Percentiles rank a stretch among this genome's conserved stretches.
These are phyloP conservation scores for Eurystomus gularis DNA, from an alignment of 2,113 vertebrate species.

Conservation along the genomic window DNA sequence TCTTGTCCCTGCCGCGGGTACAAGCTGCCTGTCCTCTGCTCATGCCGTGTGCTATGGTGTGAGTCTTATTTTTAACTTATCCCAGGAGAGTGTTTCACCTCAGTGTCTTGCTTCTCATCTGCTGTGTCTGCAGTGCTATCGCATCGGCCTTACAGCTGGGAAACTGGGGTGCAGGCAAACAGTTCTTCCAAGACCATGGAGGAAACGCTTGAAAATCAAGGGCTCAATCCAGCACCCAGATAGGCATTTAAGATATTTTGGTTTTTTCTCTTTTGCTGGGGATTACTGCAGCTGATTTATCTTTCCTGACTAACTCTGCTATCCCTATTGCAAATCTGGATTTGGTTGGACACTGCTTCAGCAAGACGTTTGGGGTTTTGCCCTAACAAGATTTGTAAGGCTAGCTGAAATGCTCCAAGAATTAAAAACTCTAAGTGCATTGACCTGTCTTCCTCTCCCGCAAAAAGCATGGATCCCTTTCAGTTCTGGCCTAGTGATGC, in stretches of 20 bases:
- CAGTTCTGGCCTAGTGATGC: neutral
- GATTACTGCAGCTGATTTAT: neutral
- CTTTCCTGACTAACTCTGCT: neutral
- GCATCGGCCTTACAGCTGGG: neutral
- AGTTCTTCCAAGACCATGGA: neutral
- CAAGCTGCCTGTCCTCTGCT: neutral
- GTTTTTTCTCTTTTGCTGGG: neutral
- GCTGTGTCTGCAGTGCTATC: neutral
- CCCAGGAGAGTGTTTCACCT: neutral
- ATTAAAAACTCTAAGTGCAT: neutral
- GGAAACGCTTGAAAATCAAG: neutral
- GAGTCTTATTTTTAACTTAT: neutral
- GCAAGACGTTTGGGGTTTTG: neutral
- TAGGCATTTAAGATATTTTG: neutral
- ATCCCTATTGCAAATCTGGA: neutral
- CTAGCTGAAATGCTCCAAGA: neutral
- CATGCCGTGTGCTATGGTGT: neutral
- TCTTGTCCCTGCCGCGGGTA: neutral
- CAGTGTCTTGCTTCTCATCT: fast-evolving
- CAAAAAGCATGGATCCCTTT: neutral
- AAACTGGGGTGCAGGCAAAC: neutral
- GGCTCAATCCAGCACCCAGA: neutral
- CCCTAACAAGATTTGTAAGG: neutral
- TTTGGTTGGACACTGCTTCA: neutral
- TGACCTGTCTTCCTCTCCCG: neutral